phyloP scores from a whole-genome alignment of 2,797 vertebrate genomes.

The Oceanodroma leucorhoa region DNA sequence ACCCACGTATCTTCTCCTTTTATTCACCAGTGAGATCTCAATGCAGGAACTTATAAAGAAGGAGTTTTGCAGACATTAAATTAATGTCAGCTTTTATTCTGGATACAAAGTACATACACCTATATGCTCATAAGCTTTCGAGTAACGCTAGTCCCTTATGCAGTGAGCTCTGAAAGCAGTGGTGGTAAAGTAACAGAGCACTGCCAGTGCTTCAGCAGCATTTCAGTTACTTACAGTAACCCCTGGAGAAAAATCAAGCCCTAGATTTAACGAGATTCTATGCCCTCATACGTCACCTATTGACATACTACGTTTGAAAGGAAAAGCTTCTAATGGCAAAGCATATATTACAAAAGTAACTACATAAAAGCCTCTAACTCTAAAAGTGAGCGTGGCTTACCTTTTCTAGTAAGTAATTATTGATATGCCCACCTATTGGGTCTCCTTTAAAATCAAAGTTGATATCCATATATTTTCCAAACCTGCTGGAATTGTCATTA shows the following conservation, averaged over 20 bases:
- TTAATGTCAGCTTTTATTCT: background rate
- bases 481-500: constrained; percentile 98
- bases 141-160: accelerated
- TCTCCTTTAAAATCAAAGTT: constrained; percentile 99
- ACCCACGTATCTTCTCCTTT: background rate
- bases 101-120: background rate
- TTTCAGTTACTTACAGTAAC: background rate
- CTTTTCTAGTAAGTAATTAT: constrained; percentile 97
- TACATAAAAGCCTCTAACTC: background rate
- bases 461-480: constrained; percentile 99
- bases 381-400: constrained; percentile 66
- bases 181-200: background rate
- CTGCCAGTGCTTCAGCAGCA: background rate
- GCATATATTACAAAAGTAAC: background rate
- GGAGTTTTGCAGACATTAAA: background rate
- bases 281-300: background rate
- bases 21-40: background rate
- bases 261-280: background rate
- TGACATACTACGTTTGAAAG: accelerated
- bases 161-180: background rate
- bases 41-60: background rate
- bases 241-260: background rate
- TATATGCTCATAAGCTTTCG: background rate
- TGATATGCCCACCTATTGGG: constrained; percentile 97
- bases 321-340: background rate